Evolutionary conservation across 2,797 vertebrate genomes (phyloP).

Genomic region (Enteromius afrohamiltoni): DNA sequence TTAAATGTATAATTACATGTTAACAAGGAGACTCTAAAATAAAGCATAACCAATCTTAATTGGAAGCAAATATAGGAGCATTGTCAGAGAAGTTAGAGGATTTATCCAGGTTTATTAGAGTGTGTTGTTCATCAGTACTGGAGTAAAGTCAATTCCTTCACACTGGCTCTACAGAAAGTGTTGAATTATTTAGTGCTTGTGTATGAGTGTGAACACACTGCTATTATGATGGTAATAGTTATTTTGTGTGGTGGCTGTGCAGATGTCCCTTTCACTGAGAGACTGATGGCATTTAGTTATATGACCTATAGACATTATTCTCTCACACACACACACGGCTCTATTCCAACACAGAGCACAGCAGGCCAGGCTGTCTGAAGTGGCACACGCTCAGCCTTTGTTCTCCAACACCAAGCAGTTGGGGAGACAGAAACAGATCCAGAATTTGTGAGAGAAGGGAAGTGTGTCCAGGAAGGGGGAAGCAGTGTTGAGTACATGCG

Average conservation of each 20-base stretch:
- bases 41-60: neutral
- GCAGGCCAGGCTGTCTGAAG: slow-evolving; percentile 31
- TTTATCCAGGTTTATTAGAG: neutral
- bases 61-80: neutral
- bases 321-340: neutral
- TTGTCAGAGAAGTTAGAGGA: neutral
- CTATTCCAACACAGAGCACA: slow-evolving; percentile 48
- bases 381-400: slow-evolving; percentile 52
- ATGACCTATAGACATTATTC: neutral
- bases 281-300: slow-evolving; percentile 1
- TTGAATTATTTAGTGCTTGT: slow-evolving; percentile 3
- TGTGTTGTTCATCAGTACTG: neutral
- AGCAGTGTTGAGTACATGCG: slow-evolving; percentile 38
- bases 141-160: neutral
- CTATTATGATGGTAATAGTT: slow-evolving; percentile 11
- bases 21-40: no score
- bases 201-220: neutral
- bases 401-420: slow-evolving; percentile 42
- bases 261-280: slow-evolving; percentile 43
- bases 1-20: no score
- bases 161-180: neutral
- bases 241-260: slow-evolving; percentile 22
- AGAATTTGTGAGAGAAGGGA: slow-evolving; percentile 30
- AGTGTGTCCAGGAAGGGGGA: slow-evolving; percentile 38
- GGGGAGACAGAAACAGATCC: neutral